Percentiles rank a stretch among this genome's conserved stretches.
Evolutionary conservation across 2,888 invertebrate species (phyloP).

Genomic region (Augochlorella aurata): DNA sequence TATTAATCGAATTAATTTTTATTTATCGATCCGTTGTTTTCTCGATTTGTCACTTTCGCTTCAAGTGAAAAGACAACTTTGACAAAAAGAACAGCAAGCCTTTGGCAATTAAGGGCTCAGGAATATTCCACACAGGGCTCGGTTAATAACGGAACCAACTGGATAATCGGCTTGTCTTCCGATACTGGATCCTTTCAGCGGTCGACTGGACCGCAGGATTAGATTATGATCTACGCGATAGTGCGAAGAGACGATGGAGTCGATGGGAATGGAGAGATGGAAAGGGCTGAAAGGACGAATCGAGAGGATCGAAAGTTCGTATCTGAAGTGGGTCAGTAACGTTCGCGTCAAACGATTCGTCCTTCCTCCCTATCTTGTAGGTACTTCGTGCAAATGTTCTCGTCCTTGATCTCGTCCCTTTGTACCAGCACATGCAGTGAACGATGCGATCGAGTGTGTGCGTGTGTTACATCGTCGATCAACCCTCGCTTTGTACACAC

Average conservation of each 20-base stretch:
- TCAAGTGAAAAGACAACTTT: background rate
- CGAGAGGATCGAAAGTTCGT: constrained; percentile 63
- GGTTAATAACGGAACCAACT: constrained; percentile 25
- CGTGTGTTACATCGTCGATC: constrained; percentile 57
- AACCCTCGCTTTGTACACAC: constrained; percentile 42
- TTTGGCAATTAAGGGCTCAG: background rate
- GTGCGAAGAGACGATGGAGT: constrained; percentile 19
- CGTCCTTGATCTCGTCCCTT: constrained; percentile 53
- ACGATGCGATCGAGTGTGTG: constrained; percentile 36
- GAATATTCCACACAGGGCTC: too few species aligned
- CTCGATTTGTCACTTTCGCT: background rate
- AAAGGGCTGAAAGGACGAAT: constrained; percentile 46
- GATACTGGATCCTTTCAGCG: constrained; percentile 15
- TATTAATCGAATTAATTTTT: too few species aligned
- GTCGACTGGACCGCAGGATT: constrained; percentile 27
- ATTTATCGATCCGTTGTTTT: too few species aligned
- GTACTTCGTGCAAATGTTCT: constrained; percentile 45
- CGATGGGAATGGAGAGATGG: constrained; percentile 38
- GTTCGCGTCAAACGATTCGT: constrained; percentile 53
- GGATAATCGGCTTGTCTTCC: constrained; percentile 15
- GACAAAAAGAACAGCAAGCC: background rate
- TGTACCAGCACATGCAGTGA: constrained; percentile 23
- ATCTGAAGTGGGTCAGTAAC: constrained; percentile 73
- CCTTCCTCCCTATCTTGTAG: constrained; percentile 30
- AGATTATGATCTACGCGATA: constrained; percentile 47